These are phyloP conservation scores for Coecobrya sp. DNA, from an alignment of 2,888 invertebrate genomes.

Conservation along the genomic window DNA sequence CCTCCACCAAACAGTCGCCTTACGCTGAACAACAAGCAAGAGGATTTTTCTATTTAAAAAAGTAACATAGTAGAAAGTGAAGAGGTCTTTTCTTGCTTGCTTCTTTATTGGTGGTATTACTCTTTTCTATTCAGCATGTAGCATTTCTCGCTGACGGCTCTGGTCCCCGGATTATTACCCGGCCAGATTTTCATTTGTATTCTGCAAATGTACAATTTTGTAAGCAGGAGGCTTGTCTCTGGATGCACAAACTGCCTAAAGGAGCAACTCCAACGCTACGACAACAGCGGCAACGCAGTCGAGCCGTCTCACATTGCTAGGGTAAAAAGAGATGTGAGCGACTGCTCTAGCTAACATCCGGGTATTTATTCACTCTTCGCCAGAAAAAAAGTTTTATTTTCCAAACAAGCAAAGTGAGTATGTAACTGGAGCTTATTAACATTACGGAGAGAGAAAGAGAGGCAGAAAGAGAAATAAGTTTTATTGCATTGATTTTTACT, in stretches of 20 bases:
- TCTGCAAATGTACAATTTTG: conserved; percentile 45
- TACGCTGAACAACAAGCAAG: background rate
- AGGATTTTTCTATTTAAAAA: conserved; percentile 46
- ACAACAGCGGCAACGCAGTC: background rate
- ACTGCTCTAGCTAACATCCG: conserved; percentile 68
- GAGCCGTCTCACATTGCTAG: background rate
- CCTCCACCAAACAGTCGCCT: background rate
- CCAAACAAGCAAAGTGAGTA: conserved; percentile 24
- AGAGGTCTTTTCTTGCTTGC: conserved; percentile 69
- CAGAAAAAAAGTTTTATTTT: conserved; percentile 54
- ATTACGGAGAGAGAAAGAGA: background rate
- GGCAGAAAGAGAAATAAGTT: conserved; percentile 3
- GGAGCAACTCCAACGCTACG: conserved; percentile 27
- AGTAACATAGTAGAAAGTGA: conserved; percentile 68
- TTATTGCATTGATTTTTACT: conserved; percentile 53
- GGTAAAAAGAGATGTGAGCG: conserved; percentile 61
- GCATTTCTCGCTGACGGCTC: conserved; percentile 33
- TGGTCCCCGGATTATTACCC: conserved; percentile 16
- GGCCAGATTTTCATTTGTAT: conserved; percentile 70
- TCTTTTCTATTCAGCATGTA: conserved; percentile 19
- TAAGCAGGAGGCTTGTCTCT: background rate
- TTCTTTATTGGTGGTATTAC: conserved; percentile 36
- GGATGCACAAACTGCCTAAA: conserved; percentile 48
- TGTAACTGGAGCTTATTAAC: conserved; percentile 52
- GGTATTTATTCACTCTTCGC: conserved; percentile 70